Conservation (phyloP, 2,113 vertebrate genomes). For the Bagarius yarrelli region DNA sequence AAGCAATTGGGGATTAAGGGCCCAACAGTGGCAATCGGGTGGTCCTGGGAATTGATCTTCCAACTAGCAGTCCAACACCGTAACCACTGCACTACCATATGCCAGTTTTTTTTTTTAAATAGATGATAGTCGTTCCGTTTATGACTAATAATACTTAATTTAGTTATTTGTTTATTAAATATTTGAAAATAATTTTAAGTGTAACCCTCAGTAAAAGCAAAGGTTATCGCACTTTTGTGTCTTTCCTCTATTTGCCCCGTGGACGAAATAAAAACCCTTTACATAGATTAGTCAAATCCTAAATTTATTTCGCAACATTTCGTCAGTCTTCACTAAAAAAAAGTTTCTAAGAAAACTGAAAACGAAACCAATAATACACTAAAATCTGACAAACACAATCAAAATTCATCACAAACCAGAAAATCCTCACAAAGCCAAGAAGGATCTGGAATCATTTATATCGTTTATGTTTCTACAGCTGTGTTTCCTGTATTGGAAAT, state of each 20-base stretch:
- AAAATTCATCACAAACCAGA: not conserved
- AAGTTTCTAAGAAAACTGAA: not conserved
- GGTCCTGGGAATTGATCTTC: no score
- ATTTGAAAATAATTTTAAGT: no score
- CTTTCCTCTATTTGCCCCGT: not conserved
- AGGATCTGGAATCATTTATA: not conserved
- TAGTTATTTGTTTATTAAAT: no score
- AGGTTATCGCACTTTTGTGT: no score
- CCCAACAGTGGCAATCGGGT: no score
- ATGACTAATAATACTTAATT: no score
- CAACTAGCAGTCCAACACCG: no score
- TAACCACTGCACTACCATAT: no score
- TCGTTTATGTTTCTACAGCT: not conserved
- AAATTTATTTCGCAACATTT: not conserved
- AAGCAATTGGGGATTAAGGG: no score
- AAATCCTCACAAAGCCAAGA: not conserved
- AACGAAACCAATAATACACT: not conserved
- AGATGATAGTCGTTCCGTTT: no score
- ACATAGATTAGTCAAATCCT: not conserved
- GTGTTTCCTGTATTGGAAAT: not conserved
- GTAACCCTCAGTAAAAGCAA: no score
- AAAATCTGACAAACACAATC: not conserved
- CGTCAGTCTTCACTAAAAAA: not conserved
- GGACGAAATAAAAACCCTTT: not conserved
- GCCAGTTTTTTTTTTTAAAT: no score